phyloP scores from a whole-genome alignment of 1,140 invertebrate species.

The Scaptomyza hsui region DNA sequence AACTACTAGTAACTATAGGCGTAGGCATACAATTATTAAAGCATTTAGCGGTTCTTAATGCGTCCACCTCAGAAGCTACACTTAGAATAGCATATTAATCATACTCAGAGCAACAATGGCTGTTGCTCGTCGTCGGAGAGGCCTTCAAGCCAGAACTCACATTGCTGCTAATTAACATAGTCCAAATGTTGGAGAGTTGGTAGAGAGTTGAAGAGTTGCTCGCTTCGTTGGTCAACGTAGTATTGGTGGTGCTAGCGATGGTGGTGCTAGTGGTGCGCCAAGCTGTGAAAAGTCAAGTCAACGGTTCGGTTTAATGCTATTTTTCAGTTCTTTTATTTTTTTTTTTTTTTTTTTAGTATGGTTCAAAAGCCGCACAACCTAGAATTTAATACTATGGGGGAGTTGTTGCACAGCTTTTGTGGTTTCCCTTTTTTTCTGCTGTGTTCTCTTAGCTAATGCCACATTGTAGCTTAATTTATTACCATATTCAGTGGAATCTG shows the following conservation, averaged over 20 bases:
- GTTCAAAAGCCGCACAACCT: conserved; percentile 52
- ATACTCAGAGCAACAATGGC: conserved; percentile 51
- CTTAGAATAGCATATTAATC: conserved; percentile 70
- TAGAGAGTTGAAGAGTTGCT: conserved; percentile 42
- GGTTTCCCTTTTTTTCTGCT: conserved; percentile 13
- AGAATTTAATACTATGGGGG: conserved; percentile 42
- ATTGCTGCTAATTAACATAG: conserved; percentile 81
- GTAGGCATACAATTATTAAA: conserved; percentile 67
- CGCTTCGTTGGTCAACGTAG: conserved; percentile 67
- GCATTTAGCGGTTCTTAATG: conserved; percentile 81
- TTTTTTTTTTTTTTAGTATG: conserved; percentile 42
- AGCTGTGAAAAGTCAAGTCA: conserved; percentile 75
- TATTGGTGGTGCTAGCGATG: conserved; percentile 24
- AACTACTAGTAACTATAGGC: conserved; percentile 5
- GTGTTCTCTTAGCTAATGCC: conserved; percentile 19
- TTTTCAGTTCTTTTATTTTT: conserved; percentile 62
- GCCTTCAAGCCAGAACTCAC: conserved; percentile 75
- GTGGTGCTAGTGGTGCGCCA: conserved; percentile 50
- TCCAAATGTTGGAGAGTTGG: conserved; percentile 36
- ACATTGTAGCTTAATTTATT: conserved; percentile 73
- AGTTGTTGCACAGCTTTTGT: conserved; percentile 36
- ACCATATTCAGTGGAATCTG: conserved; percentile 79
- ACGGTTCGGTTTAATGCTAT: conserved; percentile 62
- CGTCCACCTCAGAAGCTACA: conserved; percentile 58
- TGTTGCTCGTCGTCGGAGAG: conserved; percentile 8